Conservation (phyloP, 1,140 invertebrate species). For the Sycophaga agraensis region DNA sequence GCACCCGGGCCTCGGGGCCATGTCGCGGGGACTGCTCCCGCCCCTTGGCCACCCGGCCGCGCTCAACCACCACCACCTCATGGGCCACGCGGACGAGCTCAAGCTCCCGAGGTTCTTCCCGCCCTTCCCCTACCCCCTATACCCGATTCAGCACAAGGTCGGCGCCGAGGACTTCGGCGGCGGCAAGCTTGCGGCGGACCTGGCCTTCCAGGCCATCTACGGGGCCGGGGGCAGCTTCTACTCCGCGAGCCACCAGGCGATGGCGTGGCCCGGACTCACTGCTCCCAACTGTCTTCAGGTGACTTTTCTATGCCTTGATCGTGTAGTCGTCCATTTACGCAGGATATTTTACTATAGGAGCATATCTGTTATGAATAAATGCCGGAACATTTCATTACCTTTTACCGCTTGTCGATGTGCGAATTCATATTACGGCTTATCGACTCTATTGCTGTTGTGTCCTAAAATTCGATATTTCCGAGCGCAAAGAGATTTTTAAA, state of each 20-base stretch:
- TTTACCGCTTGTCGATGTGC: too few relatives aligned
- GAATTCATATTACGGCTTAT: too few relatives aligned
- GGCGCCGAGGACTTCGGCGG: conserved; percentile 55
- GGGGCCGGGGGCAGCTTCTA: conserved; percentile 58
- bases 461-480: too few relatives aligned
- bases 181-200: conserved; percentile 65
- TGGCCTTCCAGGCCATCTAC: conserved; percentile 66
- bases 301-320: too few relatives aligned
- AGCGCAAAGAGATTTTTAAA: too few relatives aligned
- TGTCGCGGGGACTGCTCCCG: conserved; percentile 64
- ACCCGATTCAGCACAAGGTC: conserved; percentile 67
- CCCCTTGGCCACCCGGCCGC: conserved; percentile 61
- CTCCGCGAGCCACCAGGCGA: conserved; percentile 45
- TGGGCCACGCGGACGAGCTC: conserved; percentile 62
- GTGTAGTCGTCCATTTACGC: too few relatives aligned
- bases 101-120: conserved; percentile 71
- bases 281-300: conserved; percentile 41
- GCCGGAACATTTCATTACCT: too few relatives aligned
- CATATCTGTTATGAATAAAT: too few relatives aligned
- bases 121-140: conserved; percentile 70
- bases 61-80: conserved; percentile 61
- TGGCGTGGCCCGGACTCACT: conserved; percentile 47
- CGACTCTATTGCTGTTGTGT: too few relatives aligned
- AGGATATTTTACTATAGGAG: too few relatives aligned
- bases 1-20: conserved; percentile 43